Conservation (phyloP, 2,113 vertebrate species). For the Caranx melampygus region DNA sequence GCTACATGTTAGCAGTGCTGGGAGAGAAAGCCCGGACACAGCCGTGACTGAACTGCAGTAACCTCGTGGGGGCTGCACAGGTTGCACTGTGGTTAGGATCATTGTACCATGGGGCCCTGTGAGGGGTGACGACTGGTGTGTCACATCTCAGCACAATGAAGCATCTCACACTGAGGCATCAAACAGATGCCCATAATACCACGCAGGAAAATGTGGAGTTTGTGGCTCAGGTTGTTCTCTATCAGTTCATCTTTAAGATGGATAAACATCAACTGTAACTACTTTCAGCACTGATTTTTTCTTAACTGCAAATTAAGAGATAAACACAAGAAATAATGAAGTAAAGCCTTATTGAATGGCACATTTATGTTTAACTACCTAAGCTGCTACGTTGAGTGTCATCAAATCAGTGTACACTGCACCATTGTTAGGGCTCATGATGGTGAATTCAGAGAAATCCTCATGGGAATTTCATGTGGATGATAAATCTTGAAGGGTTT, state of each 20-base stretch:
- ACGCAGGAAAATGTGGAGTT: not conserved
- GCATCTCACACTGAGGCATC: conserved; percentile 13
- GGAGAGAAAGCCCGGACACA: not conserved
- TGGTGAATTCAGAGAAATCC: not conserved
- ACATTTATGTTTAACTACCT: not conserved
- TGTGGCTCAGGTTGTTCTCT: not conserved
- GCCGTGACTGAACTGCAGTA: conserved; percentile 65
- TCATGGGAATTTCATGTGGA: not conserved
- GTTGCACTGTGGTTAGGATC: conserved; percentile 42
- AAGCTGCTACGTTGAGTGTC: not conserved
- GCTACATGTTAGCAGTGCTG: not conserved
- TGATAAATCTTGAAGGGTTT: not conserved
- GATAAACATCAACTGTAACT: not conserved
- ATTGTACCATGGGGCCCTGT: conserved; percentile 61
- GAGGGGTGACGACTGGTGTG: conserved; percentile 36
- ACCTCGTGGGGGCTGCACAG: conserved; percentile 46
- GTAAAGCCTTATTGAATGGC: not conserved
- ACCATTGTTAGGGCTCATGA: not conserved
- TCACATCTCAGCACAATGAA: conserved; percentile 24
- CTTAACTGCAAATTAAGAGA: not conserved
- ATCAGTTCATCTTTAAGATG: not conserved
- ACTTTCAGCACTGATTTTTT: not conserved
- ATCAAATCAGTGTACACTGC: not conserved
- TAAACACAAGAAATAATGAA: not conserved
- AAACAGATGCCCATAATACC: conserved; percentile 19